A percentile compares a stretch with the other conserved stretches of the same genome.
Conservation (phyloP, 2,888 invertebrate genomes). For the Drosophila multiciliata region DNA sequence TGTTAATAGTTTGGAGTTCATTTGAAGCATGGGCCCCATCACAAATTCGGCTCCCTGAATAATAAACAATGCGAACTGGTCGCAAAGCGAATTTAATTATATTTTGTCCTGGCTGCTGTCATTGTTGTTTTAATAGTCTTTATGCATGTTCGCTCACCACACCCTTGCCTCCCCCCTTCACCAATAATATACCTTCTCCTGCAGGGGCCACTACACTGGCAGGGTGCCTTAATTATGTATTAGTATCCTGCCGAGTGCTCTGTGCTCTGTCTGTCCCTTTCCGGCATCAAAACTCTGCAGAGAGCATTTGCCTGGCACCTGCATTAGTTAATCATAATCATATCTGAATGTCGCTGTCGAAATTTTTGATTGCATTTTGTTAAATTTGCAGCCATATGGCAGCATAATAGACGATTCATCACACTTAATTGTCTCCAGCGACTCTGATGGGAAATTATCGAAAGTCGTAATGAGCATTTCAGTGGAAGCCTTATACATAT, state of each 20-base stretch:
- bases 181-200: background rate
- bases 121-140: slow-evolving; percentile 55
- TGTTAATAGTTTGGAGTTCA: slow-evolving; percentile 34
- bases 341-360: slow-evolving; percentile 11
- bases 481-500: background rate
- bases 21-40: slow-evolving; percentile 15
- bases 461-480: slow-evolving; percentile 5
- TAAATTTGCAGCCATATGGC: slow-evolving; percentile 3
- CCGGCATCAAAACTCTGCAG: slow-evolving; percentile 1
- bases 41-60: slow-evolving; percentile 1
- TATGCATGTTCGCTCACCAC: slow-evolving; percentile 19
- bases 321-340: slow-evolving; percentile 35
- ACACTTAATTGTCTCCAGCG: slow-evolving; percentile 6
- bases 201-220: background rate
- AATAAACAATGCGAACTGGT: slow-evolving; percentile 25
- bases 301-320: background rate
- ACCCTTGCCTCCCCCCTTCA: background rate
- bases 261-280: too few relatives aligned
- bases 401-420: slow-evolving; percentile 14
- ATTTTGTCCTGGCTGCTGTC: slow-evolving; percentile 35
- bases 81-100: slow-evolving; percentile 41
- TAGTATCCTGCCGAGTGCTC: background rate
- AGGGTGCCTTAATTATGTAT: background rate
- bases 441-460: slow-evolving; percentile 4
- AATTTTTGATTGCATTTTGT: slow-evolving; percentile 40